Evolutionary conservation across 2,888 invertebrate genomes (phyloP), one percentile per base, ranked within the genome.

Genomic region (Trissolcus brochymenae): DNA sequence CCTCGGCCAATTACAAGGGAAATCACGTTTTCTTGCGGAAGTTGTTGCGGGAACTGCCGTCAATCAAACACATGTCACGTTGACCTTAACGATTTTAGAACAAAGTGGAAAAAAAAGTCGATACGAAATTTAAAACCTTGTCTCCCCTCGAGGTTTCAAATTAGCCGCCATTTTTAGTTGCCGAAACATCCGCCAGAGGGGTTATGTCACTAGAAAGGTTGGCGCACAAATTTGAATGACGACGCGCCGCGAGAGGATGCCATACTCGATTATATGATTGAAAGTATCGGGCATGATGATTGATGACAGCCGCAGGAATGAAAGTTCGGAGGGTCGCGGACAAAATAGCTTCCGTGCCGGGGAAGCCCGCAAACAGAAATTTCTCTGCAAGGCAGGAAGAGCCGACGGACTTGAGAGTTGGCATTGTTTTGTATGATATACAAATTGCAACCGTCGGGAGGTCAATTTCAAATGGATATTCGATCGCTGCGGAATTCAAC

Each of bases 21-120:
- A 80, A 81, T 60, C 74, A 76, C 60, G 76, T 81, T 81, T 79
- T 78, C 79, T 82, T 79, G 76, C 81, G 84, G 83, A 83, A 83
- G 81, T 70, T 70, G 59, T 65, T 71, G 68, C 74, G 75, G 78
- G 77, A 80, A 80, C 73, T 71, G 55, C 76, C 56, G 56, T 60
- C 43, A 29, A 17, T 19, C 41, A 55, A 57, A 64, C 9, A 9
- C 35, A 35, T 35, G 11, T 11, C 9, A 11, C 11, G 35, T 2
- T 35, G 35, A 35, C 35, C 35, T 35, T 35, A 35, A 35, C 35
- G 9, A 35, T 35, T 35, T 35, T 11, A 6, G 35, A 35, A 35
- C 35, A 35, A 35, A n/a, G n/a, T n/a, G 25, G 2, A 25, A 35
- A 29, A 35, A 35, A 35, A n/a, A n/a, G n/a, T n/a, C n/a, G n/a